A percentile compares a stretch with the other conserved stretches of the same genome.
These are phyloP conservation scores for Amphiprion clarkii DNA, from an alignment of 2,797 vertebrate genomes.

Conservation along the genomic window DNA sequence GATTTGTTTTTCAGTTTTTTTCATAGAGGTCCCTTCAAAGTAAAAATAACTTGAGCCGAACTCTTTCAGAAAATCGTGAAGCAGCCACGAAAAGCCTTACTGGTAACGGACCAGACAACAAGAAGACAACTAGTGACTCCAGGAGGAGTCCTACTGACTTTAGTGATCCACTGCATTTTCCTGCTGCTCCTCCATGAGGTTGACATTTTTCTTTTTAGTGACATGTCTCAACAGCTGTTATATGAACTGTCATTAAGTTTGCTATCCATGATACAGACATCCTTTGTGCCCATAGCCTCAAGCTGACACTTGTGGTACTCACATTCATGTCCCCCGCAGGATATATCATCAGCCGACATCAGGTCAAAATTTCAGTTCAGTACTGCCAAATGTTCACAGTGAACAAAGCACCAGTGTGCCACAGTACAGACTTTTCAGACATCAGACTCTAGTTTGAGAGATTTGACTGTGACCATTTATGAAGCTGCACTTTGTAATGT, in stretches of 20 bases:
- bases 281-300: too few species aligned
- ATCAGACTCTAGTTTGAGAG: neutral
- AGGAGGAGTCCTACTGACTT: neutral
- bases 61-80: neutral
- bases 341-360: neutral
- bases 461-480: neutral
- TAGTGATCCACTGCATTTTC: neutral
- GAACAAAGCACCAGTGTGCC: neutral
- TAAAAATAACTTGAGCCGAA: neutral
- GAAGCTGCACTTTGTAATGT: neutral
- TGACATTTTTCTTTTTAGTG: neutral
- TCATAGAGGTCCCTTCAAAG: neutral
- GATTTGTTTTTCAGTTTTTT: neutral
- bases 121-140: neutral
- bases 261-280: too few species aligned
- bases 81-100: neutral
- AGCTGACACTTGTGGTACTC: too few species aligned
- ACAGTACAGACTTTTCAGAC: neutral
- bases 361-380: neutral
- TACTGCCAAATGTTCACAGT: too few species aligned
- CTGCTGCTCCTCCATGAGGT: neutral
- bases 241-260: too few species aligned
- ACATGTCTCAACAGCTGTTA: neutral
- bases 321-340: too few species aligned
- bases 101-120: neutral